A percentile compares a stretch with the other conserved stretches of the same genome.
These are phyloP conservation scores for Barnardius zonarius DNA, from an alignment of 2,113 vertebrate genomes.

Conservation along the genomic window DNA sequence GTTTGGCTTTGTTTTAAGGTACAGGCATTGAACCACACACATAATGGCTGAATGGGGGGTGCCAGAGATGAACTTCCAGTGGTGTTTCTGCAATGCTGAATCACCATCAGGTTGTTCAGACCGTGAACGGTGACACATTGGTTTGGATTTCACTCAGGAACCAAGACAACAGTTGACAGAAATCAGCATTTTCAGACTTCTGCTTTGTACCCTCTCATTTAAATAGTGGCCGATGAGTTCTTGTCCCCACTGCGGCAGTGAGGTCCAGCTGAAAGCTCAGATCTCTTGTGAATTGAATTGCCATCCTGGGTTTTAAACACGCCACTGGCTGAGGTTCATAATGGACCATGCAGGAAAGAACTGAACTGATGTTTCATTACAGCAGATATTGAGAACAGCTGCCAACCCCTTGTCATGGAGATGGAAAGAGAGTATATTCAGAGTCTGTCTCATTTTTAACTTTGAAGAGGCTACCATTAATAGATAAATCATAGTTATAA, in stretches of 20 bases:
- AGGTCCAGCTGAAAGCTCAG: neutral
- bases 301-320: neutral
- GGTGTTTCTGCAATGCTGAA: conserved; percentile 1
- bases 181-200: conserved; percentile 16
- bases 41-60: neutral
- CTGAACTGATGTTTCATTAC: neutral
- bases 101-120: neutral
- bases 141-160: conserved; percentile 15
- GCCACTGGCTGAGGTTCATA: neutral
- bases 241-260: neutral
- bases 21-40: neutral
- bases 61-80: conserved; percentile 39
- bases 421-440: neutral
- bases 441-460: neutral
- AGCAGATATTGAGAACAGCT: neutral
- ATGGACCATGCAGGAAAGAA: neutral
- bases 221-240: neutral
- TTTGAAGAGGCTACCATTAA: neutral
- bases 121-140: neutral
- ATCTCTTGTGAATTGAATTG: neutral
- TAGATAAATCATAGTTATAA: neutral
- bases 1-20: neutral
- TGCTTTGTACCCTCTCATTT: neutral
- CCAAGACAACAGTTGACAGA: conserved; percentile 2
- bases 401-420: neutral